phyloP scores from a whole-genome alignment of 2,888 invertebrate genomes.

The Loripinus fragilis region DNA sequence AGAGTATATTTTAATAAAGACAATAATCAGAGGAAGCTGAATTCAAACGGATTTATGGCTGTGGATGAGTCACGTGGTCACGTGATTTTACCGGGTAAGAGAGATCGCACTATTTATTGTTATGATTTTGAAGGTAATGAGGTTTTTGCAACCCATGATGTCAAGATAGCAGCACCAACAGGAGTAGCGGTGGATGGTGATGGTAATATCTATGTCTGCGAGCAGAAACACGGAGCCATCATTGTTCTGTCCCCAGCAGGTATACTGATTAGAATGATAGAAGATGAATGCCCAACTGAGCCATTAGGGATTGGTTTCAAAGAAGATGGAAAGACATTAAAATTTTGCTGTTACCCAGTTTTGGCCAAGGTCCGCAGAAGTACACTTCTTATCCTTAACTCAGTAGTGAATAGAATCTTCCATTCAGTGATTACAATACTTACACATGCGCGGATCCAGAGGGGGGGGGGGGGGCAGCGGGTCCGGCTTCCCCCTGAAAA shows the following conservation, averaged over 20 bases:
- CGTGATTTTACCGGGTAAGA: not conserved
- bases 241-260: not conserved
- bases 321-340: not conserved
- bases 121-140: not conserved
- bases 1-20: not conserved
- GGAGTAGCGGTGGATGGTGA: not conserved
- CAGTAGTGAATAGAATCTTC: too few relatives aligned
- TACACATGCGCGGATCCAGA: too few relatives aligned
- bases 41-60: not conserved
- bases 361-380: too few relatives aligned
- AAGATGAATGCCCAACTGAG: not conserved
- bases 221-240: not conserved
- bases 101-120: not conserved
- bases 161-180: not conserved
- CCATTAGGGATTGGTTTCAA: not conserved
- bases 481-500: too few relatives aligned
- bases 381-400: too few relatives aligned
- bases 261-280: not conserved
- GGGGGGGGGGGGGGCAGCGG: too few relatives aligned
- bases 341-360: not conserved
- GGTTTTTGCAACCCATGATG: not conserved
- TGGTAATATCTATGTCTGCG: constrained; percentile 1
- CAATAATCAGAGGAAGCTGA: not conserved
- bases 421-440: too few relatives aligned
- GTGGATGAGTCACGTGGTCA: not conserved